Conservation (phyloP, 2,797 vertebrate species). For the Cryptoblepharus egeriae region DNA sequence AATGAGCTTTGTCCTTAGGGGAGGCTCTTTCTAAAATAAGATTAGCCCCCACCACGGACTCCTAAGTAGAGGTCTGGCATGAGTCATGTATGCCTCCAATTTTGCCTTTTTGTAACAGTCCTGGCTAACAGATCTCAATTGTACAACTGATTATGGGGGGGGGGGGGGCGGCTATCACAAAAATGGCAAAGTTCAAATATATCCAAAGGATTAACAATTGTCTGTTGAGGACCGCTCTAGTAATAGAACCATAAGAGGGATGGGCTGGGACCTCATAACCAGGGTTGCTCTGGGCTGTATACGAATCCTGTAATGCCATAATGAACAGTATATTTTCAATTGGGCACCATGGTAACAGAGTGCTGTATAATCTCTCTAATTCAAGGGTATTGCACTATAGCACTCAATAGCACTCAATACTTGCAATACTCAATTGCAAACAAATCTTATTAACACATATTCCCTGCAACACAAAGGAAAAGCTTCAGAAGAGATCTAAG, state of each 20-base stretch:
- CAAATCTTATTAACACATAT: conserved; percentile 39
- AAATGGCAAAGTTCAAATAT: not conserved
- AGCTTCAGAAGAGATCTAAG: conserved; percentile 13
- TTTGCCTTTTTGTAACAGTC: not conserved
- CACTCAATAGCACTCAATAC: conserved; percentile 34
- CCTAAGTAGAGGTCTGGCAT: not conserved
- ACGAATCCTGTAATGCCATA: not conserved
- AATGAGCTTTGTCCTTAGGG: not conserved
- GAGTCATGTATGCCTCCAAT: not conserved
- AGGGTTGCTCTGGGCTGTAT: not conserved
- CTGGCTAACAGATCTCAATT: not conserved
- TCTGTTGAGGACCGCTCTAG: not conserved
- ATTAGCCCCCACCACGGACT: not conserved
- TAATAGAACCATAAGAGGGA: not conserved
- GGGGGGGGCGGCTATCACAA: no score
- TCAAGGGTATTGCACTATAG: conserved; percentile 11
- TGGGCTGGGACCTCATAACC: no score
- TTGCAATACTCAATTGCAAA: conserved; percentile 24
- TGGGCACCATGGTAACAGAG: not conserved
- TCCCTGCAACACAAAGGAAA: conserved; percentile 26
- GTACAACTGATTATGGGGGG: not conserved
- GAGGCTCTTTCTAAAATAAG: no score
- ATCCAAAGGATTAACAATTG: not conserved
- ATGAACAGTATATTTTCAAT: not conserved
- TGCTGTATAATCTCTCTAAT: not conserved